phyloP scores from a whole-genome alignment of 1,140 invertebrate genomes.

The Palaemon carinicauda region DNA sequence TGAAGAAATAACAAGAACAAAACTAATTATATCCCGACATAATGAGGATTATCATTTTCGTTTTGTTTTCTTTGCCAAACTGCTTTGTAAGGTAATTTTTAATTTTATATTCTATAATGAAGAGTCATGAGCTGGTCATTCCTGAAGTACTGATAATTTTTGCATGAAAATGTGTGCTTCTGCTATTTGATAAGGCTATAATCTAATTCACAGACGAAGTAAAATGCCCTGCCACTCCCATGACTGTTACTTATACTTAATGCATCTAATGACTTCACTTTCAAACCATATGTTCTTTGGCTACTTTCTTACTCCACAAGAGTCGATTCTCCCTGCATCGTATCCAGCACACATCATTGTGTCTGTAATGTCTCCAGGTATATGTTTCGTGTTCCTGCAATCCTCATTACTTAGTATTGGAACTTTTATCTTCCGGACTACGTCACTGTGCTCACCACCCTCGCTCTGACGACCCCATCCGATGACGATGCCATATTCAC shows the following conservation, averaged over 20 bases:
- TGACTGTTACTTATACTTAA: no score
- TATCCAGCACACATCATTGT: constrained; percentile 67
- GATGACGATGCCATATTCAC: constrained; percentile 75
- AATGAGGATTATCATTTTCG: no score
- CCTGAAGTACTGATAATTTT: no score
- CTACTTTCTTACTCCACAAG: constrained; percentile 72
- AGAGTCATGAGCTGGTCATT: no score
- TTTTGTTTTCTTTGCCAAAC: neutral
- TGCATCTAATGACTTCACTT: neutral
- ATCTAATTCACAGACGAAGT: no score
- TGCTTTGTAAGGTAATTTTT: neutral
- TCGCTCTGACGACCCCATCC: constrained; percentile 87
- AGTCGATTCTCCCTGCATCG: constrained; percentile 69
- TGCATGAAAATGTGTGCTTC: no score
- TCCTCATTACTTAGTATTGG: constrained; percentile 81
- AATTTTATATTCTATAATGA: no score
- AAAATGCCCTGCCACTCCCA: neutral
- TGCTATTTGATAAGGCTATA: no score
- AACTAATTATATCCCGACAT: neutral
- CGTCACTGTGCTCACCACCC: constrained; percentile 79
- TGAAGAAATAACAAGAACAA: no score
- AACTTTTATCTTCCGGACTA: constrained; percentile 82
- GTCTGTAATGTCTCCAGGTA: constrained; percentile 79
- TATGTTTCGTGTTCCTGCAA: constrained; percentile 80
- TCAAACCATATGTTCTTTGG: neutral